A percentile compares a stretch with the other conserved stretches of the same genome.
Evolutionary conservation across 2,113 vertebrate genomes (phyloP).

Genomic region (Catharus minimus): DNA sequence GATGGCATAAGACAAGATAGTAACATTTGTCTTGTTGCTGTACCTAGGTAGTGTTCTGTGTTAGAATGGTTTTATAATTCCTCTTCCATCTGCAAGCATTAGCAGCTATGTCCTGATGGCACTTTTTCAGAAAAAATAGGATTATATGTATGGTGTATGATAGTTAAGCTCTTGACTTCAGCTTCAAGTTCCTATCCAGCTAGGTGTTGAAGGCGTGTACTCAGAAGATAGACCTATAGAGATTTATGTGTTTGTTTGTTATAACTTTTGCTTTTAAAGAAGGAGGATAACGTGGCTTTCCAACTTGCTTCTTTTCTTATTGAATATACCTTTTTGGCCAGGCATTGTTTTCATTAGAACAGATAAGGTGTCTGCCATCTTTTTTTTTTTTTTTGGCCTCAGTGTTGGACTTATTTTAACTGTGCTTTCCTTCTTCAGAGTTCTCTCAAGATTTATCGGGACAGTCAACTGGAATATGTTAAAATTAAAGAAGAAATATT

Average conservation of each 20-base stretch:
- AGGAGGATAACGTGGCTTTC: not conserved
- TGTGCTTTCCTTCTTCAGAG: constrained; percentile 68
- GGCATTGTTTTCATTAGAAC: not conserved
- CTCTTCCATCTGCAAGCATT: not conserved
- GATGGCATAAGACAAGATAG: not conserved
- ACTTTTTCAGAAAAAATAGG: not conserved
- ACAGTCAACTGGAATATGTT: constrained; percentile 78
- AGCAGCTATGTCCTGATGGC: not conserved
- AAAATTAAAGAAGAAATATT: constrained; percentile 82
- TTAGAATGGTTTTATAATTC: not conserved
- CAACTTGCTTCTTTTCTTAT: not conserved
- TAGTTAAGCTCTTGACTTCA: not conserved
- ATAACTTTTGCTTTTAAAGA: not conserved
- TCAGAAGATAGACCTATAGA: not conserved
- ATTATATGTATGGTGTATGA: not conserved
- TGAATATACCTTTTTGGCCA: not conserved
- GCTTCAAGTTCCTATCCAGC: not conserved
- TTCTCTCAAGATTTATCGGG: constrained; percentile 81
- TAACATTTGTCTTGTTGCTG: not conserved
- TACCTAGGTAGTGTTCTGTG: not conserved
- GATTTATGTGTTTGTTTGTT: not conserved
- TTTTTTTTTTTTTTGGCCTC: fast-evolving
- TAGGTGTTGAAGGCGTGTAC: not conserved
- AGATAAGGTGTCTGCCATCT: not conserved
- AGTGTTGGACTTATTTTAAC: not conserved